Evolutionary conservation across 2,888 invertebrate genomes (phyloP).

Genomic region (Hirtodrosophila trivittata): DNA sequence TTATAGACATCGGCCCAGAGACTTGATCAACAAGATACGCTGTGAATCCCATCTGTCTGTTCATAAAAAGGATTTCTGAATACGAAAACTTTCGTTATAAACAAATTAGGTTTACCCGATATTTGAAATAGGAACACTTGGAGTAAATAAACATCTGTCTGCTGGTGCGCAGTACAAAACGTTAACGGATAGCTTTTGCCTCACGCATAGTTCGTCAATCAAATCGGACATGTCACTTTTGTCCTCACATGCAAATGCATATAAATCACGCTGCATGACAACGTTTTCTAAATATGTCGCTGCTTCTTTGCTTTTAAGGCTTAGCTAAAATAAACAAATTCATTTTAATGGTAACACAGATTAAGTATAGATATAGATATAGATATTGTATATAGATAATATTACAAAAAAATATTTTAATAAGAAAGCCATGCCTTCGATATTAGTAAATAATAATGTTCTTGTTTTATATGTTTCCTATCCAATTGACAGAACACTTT

Average conservation of each 20-base stretch:
- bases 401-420: too few species aligned
- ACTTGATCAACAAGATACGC: slow-evolving; percentile 88
- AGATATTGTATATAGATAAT: too few species aligned
- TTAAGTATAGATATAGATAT: too few species aligned
- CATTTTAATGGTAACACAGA: too few species aligned
- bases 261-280: slow-evolving; percentile 88
- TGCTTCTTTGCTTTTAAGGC: slow-evolving; percentile 85
- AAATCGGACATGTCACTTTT: slow-evolving; percentile 91
- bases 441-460: too few species aligned
- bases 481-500: too few species aligned
- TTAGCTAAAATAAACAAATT: slow-evolving; percentile 63
- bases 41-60: slow-evolving; percentile 85
- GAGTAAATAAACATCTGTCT: slow-evolving; percentile 79
- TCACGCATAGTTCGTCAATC: slow-evolving; percentile 85
- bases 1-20: slow-evolving; percentile 88
- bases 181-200: slow-evolving; percentile 77
- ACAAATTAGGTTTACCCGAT: too few species aligned
- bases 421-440: too few species aligned
- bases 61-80: too few species aligned
- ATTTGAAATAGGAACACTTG: slow-evolving; percentile 85
- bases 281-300: slow-evolving; percentile 92
- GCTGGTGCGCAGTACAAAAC: slow-evolving; percentile 77
- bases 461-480: too few species aligned
- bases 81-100: too few species aligned
- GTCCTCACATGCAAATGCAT: slow-evolving; percentile 93